phyloP scores from a whole-genome alignment of 2,797 vertebrate genomes.

The Enoplosus armatus region DNA sequence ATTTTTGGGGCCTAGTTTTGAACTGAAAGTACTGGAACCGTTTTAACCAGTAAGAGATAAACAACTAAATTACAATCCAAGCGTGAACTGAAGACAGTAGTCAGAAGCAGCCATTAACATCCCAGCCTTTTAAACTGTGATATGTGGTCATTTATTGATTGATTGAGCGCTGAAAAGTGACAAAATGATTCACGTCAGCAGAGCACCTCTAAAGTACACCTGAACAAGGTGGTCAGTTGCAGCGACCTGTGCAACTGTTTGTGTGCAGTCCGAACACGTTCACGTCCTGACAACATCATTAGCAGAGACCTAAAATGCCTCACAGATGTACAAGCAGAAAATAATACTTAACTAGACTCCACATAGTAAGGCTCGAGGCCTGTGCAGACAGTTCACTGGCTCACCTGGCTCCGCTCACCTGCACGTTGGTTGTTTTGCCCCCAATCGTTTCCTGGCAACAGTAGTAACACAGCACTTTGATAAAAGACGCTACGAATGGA shows the following conservation, averaged over 20 bases:
- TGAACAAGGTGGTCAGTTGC: background rate
- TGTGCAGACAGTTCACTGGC: background rate
- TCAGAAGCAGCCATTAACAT: too few species aligned
- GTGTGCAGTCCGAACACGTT: background rate
- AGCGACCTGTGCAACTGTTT: background rate
- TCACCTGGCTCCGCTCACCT: background rate
- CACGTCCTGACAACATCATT: background rate
- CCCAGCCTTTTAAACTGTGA: background rate
- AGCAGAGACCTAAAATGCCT: background rate
- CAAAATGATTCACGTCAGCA: background rate
- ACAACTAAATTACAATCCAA: too few species aligned
- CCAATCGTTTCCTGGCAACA: background rate
- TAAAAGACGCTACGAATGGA: background rate
- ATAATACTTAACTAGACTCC: background rate
- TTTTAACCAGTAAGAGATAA: too few species aligned
- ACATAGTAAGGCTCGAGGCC: background rate
- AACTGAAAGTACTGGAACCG: too few species aligned
- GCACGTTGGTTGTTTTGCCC: background rate
- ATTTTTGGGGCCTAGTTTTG: too few species aligned
- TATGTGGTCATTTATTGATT: too few species aligned
- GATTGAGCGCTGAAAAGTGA: background rate
- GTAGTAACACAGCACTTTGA: background rate
- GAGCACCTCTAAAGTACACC: background rate
- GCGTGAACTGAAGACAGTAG: too few species aligned
- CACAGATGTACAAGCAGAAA: slow-evolving; percentile 19